Evolutionary conservation across 1,140 invertebrate genomes (phyloP).

Genomic region (Micrasema minimum): DNA sequence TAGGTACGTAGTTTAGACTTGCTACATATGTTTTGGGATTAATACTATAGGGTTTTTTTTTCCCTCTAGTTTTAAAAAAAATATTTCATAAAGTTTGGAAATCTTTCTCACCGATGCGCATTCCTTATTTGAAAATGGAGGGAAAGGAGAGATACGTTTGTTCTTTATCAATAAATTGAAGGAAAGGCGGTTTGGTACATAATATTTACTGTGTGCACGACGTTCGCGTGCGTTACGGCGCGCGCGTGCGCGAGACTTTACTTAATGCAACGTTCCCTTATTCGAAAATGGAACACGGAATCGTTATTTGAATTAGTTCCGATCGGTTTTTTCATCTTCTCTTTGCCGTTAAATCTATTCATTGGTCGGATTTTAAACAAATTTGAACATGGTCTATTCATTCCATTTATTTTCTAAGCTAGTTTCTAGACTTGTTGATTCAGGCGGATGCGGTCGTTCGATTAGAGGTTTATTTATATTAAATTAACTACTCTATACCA

Average conservation of each 20-base stretch:
- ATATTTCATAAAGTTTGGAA: slow-evolving; percentile 7
- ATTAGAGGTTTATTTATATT: too few relatives aligned
- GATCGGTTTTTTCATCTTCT: slow-evolving; percentile 28
- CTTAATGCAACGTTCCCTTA: slow-evolving; percentile 40
- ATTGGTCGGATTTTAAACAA: slow-evolving; percentile 29
- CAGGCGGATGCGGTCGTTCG: background rate
- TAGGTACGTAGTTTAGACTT: too few relatives aligned
- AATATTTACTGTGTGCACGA: slow-evolving; percentile 26
- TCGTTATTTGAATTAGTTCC: slow-evolving; percentile 42
- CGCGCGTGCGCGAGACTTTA: slow-evolving; percentile 41
- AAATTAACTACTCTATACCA: too few relatives aligned
- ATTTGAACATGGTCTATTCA: slow-evolving; percentile 12
- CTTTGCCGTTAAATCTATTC: background rate
- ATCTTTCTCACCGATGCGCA: slow-evolving; percentile 7
- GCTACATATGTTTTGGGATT: too few relatives aligned
- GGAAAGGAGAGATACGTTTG: slow-evolving; percentile 29
- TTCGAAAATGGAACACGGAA: slow-evolving; percentile 38
- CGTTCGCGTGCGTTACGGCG: background rate
- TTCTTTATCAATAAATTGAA: slow-evolving; percentile 40
- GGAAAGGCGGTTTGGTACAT: slow-evolving; percentile 30
- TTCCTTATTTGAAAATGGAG: slow-evolving; percentile 32
- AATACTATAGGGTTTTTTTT: too few relatives aligned
- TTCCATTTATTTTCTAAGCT: too few relatives aligned
- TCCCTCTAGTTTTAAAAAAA: background rate
- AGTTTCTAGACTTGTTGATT: slow-evolving; percentile 22